phyloP scores from a whole-genome alignment of 1,140 invertebrate genomes.

The Babylonia areolata region DNA sequence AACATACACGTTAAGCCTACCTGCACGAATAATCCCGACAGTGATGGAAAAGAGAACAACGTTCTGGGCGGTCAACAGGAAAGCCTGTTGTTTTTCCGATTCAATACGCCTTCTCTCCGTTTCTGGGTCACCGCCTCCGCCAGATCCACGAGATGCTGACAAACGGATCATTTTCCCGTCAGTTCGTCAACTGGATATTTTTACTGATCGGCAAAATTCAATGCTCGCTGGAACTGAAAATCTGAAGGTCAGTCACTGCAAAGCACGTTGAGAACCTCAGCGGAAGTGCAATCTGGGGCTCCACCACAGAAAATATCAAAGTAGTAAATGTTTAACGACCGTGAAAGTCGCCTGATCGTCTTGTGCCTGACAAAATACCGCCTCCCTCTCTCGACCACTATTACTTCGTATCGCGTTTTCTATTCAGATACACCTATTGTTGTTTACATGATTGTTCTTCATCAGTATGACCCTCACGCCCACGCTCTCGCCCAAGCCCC shows the following conservation, averaged over 20 bases:
- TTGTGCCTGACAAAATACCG: too few relatives aligned
- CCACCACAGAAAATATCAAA: too few relatives aligned
- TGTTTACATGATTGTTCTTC: too few relatives aligned
- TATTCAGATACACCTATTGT: too few relatives aligned
- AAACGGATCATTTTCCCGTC: conserved; percentile 15
- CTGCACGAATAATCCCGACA: conserved; percentile 47
- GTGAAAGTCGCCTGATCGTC: too few relatives aligned
- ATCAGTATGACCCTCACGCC: too few relatives aligned
- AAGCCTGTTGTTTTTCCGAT: conserved; percentile 49
- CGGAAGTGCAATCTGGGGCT: neutral
- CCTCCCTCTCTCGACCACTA: too few relatives aligned
- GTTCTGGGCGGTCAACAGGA: conserved; percentile 38
- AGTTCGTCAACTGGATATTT: too few relatives aligned
- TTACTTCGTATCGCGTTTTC: too few relatives aligned
- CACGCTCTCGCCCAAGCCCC: too few relatives aligned
- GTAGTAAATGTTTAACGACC: too few relatives aligned
- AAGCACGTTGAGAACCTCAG: neutral
- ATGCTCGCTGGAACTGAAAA: neutral
- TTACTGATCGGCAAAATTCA: neutral
- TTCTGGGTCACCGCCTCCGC: conserved; percentile 37
- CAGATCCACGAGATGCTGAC: conserved; percentile 16
- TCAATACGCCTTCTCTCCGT: conserved; percentile 35
- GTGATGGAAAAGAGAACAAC: conserved; percentile 44
- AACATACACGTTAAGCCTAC: conserved; percentile 29
- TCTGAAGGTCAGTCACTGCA: too few relatives aligned